Evolutionary conservation across 2,797 vertebrate genomes (phyloP), one percentile per base, ranked within the genome.

Genomic region (Pantherophis vulpinus): DNA sequence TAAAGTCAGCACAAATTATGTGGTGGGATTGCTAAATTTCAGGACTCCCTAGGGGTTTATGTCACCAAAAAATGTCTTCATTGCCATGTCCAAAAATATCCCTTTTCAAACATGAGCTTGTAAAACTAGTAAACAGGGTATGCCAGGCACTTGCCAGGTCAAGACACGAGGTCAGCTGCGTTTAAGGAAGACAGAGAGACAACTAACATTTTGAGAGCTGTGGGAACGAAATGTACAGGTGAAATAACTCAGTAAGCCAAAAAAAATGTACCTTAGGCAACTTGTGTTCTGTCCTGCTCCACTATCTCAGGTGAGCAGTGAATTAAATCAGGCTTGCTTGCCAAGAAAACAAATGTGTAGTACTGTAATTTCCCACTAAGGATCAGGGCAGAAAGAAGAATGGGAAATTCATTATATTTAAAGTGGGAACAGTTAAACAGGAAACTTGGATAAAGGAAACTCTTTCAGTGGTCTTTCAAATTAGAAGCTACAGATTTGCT

Each of bases 181-280:
- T 93, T 87, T 93, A 96, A 91, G 91, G 91, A 95, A 92, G 74
- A 86, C 6, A 94, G 95, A 92, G n/a, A 86, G 2, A 93, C 42
- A 60, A 18, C n/a, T 89, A 95, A 87, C 89, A 18, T 86, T 61
- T 66, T 90, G 86, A 12, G 90, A 95, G 86, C 92, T 94, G 66
- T 13, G 29, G 95, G 96, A 96, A 97, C 94, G 93, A 94, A 94
- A 74, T 2, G 27, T 96, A 91, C 95, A 94, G 74, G 32, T 66
- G 93, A 95, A 96, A 96, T 92, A 94, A 94, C 91, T 89, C 91
- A 23, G 94, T 87, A 70, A 94, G 92, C 86, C 86, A 86, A 95
- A 89, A 96, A 66, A 83, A 95, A 92, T 7, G 92, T 94, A 95
- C 96, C 94, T 94, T 93, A 93, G 95, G 93, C 94, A 94, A 92